Conservation (phyloP, 1,140 invertebrate genomes). For the Cardiocondyla obscurior region DNA sequence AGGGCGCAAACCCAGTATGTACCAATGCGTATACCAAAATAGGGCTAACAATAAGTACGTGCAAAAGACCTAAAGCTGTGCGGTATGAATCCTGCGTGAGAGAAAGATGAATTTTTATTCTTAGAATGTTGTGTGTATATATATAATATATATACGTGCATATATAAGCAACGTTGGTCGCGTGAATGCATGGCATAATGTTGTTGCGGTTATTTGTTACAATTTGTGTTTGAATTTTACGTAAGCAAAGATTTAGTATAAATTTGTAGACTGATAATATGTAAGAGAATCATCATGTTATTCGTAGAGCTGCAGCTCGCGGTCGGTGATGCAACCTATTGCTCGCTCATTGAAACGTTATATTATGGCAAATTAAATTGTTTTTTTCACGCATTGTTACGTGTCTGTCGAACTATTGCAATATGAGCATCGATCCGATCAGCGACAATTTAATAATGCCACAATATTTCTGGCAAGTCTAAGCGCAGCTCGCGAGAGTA, state of each 20-base stretch:
- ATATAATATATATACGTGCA: constrained; percentile 75
- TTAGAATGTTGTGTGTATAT: constrained; percentile 75
- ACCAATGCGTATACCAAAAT: constrained; percentile 62
- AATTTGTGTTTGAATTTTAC: constrained; percentile 63
- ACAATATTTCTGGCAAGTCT: constrained; percentile 31
- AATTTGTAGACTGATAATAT: constrained; percentile 82
- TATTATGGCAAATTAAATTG: constrained; percentile 43
- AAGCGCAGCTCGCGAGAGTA: constrained; percentile 76
- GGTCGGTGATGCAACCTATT: constrained; percentile 26
- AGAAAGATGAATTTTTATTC: constrained; percentile 68
- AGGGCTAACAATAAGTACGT: constrained; percentile 42
- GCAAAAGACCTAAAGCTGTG: constrained; percentile 29
- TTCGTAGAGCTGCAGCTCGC: constrained; percentile 63
- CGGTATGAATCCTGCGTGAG: constrained; percentile 74
- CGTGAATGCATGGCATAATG: constrained; percentile 74
- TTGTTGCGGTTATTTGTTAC: constrained; percentile 72
- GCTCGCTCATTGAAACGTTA: constrained; percentile 17
- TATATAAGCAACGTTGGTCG: constrained; percentile 71
- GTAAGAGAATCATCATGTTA: constrained; percentile 80
- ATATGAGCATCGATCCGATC: not conserved
- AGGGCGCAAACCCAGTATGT: not conserved
- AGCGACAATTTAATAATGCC: constrained; percentile 29
- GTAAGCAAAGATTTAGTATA: constrained; percentile 78
- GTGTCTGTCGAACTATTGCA: constrained; percentile 12
- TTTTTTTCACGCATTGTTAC: constrained; percentile 6